These are phyloP conservation scores for Passer domesticus DNA, from an alignment of 2,113 vertebrate genomes.

Conservation along the genomic window DNA sequence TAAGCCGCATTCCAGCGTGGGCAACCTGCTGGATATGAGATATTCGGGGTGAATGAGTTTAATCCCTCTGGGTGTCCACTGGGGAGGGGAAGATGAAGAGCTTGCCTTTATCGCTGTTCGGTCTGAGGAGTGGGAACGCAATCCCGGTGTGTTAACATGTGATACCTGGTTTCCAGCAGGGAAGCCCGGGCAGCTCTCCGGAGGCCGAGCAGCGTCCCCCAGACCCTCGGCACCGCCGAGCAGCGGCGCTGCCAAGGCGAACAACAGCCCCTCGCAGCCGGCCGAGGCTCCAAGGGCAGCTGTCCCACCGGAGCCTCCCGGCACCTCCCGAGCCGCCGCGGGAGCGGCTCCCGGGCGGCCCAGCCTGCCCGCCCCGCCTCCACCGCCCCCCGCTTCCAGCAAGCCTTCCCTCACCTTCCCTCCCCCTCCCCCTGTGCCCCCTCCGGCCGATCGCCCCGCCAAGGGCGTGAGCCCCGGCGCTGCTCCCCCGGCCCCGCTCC, in stretches of 20 bases:
- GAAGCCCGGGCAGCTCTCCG: constrained; percentile 74
- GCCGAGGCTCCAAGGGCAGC: constrained; percentile 58
- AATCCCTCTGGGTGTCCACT: accelerated
- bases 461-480: constrained; percentile 28
- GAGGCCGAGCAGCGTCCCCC: constrained; percentile 60
- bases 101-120: not conserved
- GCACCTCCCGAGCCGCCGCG: not conserved
- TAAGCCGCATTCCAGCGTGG: not conserved
- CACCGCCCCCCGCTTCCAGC: constrained; percentile 51
- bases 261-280: not conserved
- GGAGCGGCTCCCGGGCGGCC: not conserved
- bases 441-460: constrained; percentile 60
- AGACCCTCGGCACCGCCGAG: not conserved
- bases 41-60: not conserved
- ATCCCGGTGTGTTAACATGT: not conserved
- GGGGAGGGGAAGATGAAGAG: no score
- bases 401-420: constrained; percentile 55
- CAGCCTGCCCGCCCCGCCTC: constrained; percentile 63
- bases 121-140: accelerated
- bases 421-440: constrained; percentile 51
- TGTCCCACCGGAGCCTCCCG: constrained; percentile 31
- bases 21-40: not conserved
- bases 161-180: constrained; percentile 51
- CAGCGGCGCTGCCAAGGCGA: not conserved
- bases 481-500: not conserved